Percentiles rank a stretch among this genome's conserved stretches.
Evolutionary conservation across 2,888 invertebrate genomes (phyloP).

Genomic region (Diadegma fenestrale): DNA sequence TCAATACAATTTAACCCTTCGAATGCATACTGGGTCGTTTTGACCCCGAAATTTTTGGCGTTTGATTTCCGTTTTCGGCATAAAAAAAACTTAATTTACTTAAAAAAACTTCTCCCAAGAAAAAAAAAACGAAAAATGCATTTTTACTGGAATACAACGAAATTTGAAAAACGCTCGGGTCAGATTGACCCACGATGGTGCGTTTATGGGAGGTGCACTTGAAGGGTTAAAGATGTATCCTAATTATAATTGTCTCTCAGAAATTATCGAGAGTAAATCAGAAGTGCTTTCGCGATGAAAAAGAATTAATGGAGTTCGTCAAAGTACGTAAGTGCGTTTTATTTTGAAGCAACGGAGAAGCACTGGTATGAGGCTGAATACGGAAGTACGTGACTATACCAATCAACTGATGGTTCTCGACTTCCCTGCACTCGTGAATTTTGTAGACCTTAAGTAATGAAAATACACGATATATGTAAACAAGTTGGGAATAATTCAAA

Average conservation of each 20-base stretch:
- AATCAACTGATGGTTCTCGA: slow-evolving; percentile 46
- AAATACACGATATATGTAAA: slow-evolving; percentile 8
- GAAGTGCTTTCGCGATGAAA: not conserved
- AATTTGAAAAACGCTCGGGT: too few relatives aligned
- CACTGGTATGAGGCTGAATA: slow-evolving; percentile 9
- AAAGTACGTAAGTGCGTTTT: not conserved
- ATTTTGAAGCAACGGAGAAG: not conserved
- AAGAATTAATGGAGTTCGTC: not conserved
- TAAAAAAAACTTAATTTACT: too few relatives aligned
- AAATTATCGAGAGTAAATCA: not conserved
- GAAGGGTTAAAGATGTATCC: not conserved
- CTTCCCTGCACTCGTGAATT: slow-evolving; percentile 27
- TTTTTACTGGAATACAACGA: too few relatives aligned
- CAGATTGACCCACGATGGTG: too few relatives aligned
- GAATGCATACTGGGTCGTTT: too few relatives aligned
- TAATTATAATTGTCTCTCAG: not conserved
- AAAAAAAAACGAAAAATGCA: too few relatives aligned
- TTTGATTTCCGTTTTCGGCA: too few relatives aligned
- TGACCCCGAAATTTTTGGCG: too few relatives aligned
- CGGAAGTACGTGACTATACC: slow-evolving; percentile 30
- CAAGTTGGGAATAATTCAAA: slow-evolving; percentile 18
- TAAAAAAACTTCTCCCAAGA: too few relatives aligned
- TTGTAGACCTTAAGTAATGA: slow-evolving; percentile 54
- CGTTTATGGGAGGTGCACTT: not conserved
- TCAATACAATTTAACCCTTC: too few relatives aligned